phyloP scores from a whole-genome alignment of 2,113 vertebrate species.

The Mus spicilegus region DNA sequence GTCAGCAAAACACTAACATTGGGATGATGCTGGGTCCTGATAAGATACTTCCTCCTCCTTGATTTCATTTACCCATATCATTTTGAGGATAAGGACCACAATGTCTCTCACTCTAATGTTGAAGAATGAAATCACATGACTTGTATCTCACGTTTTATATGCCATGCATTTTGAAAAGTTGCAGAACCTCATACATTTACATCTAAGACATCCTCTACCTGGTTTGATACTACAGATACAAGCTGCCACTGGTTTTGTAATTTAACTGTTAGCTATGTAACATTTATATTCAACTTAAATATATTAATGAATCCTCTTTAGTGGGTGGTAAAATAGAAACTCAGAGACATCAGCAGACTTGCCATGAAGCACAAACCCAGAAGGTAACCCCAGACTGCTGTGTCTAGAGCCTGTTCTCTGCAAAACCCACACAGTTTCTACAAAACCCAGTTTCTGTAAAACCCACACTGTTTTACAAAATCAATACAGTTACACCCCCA shows the following conservation, averaged over 20 bases:
- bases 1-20: background rate
- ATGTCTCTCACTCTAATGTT: fast-evolving
- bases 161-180: background rate
- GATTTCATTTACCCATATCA: background rate
- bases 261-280: background rate
- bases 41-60: background rate
- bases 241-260: background rate
- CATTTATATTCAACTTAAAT: background rate
- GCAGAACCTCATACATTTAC: background rate
- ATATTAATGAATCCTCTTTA: background rate
- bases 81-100: background rate
- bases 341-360: background rate
- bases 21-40: background rate
- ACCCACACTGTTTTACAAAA: background rate
- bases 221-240: background rate
- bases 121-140: background rate
- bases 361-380: background rate
- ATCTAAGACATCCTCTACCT: background rate
- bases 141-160: background rate
- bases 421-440: too few species aligned
- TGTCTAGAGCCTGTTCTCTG: fast-evolving
- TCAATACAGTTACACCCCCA: too few species aligned
- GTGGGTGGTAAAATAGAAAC: background rate
- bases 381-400: background rate
- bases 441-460: background rate